Evolutionary conservation across 2,113 vertebrate species (phyloP).

Genomic region (Leuciscus idus): DNA sequence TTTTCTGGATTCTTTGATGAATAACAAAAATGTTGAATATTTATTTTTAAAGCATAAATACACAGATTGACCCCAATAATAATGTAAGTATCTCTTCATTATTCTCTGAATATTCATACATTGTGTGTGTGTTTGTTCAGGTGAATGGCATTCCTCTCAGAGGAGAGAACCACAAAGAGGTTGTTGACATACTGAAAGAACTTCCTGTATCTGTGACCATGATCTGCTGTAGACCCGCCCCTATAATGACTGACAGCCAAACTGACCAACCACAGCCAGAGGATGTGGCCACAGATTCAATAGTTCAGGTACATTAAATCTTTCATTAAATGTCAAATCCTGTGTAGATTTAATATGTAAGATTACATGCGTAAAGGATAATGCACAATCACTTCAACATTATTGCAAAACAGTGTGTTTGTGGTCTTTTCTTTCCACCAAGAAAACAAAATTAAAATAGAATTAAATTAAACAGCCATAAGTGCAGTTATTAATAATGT

Average conservation of each 20-base stretch:
- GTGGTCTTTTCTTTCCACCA: no score
- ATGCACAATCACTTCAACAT: no score
- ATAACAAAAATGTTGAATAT: no score
- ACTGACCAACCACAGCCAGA: slow-evolving; percentile 68
- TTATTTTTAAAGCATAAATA: no score
- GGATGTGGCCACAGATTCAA: slow-evolving; percentile 37
- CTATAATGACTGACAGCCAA: slow-evolving; percentile 69
- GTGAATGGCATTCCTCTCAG: slow-evolving; percentile 92
- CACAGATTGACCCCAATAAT: not conserved
- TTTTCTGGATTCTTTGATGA: no score
- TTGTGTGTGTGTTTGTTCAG: slow-evolving; percentile 63
- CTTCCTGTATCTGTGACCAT: slow-evolving; percentile 87
- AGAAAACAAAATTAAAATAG: no score
- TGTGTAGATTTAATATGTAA: not conserved
- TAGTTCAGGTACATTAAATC: slow-evolving; percentile 61
- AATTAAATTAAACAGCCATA: no score
- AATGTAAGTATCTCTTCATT: not conserved
- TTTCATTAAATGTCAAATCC: not conserved
- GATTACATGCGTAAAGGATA: not conserved
- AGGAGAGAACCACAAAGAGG: slow-evolving; percentile 92
- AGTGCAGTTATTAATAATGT: no score
- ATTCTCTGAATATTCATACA: not conserved
- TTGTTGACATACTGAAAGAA: slow-evolving; percentile 92
- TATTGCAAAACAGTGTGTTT: no score
- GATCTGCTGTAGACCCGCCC: slow-evolving; percentile 87